Evolutionary conservation across 2,113 vertebrate genomes (phyloP), one percentile per base, ranked within the genome.

Genomic region (Mastomys natalensis): DNA sequence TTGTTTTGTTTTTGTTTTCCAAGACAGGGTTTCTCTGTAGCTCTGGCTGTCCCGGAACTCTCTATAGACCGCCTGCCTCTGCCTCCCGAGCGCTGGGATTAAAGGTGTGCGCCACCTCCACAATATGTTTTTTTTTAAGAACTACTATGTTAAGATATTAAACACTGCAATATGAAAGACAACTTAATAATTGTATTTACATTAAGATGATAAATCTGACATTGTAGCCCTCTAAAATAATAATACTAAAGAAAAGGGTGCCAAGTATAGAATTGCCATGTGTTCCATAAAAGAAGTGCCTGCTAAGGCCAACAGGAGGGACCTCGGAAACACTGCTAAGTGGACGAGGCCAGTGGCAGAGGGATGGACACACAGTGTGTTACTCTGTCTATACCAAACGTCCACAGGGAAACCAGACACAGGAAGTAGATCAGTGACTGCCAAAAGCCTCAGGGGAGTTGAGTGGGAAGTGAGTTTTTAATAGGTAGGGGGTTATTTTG

Each of bases 171-270:
- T 99, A 99, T 99, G 99, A 99, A 99, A 99, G 98, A 98, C 99
- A 99, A 99, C 99, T 99, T 99, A 99, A 99, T 99, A 99, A 99
- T 99, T 99, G 99, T 99, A 99, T 99, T 99, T 99, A 99, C 99
- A 99, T 99, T 99, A 98, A 99, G 99, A 98, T 98, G 98, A 99
- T 97, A 98, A 99, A 99, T 99, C 12, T 29, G 62, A 99, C 99
- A 99, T 98, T 99, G 99, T 99, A 99, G 99, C 99, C 99, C 99
- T 99, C 99, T 99, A 99, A 99, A 99, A 99, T 99, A 99, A 99
- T 55, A 55, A 16, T 16, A 55, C 1, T 51, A 51, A 66, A 66
- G 31, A 51, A 51, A 51, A 51, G 10, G 51, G 51, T 51, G 8
- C 51, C 51, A 51, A 51, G 51, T 51, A 11, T 51, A 51, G 34